A percentile compares a stretch with the other conserved stretches of the same genome.
Evolutionary conservation across 2,113 vertebrate species (phyloP).

Genomic region (Pantherophis guttatus): DNA sequence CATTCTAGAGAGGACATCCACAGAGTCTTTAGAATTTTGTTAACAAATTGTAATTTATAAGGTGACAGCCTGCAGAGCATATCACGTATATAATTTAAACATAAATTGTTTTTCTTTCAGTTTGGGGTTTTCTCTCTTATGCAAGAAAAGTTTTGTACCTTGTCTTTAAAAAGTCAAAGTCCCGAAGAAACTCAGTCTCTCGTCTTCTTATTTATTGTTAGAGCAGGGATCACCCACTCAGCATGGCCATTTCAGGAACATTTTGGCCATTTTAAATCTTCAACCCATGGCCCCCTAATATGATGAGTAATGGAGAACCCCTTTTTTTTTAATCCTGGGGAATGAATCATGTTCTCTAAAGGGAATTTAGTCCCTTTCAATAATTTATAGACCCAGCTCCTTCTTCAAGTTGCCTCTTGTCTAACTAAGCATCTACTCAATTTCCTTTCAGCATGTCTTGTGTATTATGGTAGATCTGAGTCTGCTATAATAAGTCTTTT

Average conservation of each 20-base stretch:
- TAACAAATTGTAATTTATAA: not conserved
- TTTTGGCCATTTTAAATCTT: not conserved
- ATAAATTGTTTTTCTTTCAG: not conserved
- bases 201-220: not conserved
- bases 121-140: not conserved
- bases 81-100: not conserved
- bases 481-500: conserved; percentile 43
- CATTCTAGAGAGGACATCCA: not conserved
- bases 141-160: not conserved
- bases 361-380: conserved; percentile 37
- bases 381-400: conserved; percentile 34
- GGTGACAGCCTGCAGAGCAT: not conserved
- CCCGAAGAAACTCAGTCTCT: not conserved
- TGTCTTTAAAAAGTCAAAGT: not conserved
- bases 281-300: not conserved
- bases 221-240: not conserved
- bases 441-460: conserved; percentile 43
- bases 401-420: conserved; percentile 12
- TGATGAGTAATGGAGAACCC: not conserved
- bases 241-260: not conserved
- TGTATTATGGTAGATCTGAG: conserved; percentile 35
- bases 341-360: conserved; percentile 23
- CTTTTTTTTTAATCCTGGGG: conserved; percentile 2
- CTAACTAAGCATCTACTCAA: conserved; percentile 1
- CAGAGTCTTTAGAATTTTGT: not conserved